Evolutionary conservation across 2,797 vertebrate species (phyloP).

Genomic region (Cyclopterus lumpus): DNA sequence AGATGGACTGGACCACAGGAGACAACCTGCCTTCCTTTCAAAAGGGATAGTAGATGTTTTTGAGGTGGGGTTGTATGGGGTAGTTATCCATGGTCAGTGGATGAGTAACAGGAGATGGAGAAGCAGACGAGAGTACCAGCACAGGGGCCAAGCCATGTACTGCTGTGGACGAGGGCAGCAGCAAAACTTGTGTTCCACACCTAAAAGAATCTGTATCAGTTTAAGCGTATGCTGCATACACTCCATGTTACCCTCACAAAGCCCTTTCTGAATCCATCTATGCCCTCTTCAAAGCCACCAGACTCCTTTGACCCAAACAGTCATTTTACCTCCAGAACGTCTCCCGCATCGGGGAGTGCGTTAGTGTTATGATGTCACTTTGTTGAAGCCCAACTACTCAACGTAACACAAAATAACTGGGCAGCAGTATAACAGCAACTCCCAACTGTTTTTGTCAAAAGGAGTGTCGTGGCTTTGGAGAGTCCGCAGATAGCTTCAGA

Average conservation of each 20-base stretch:
- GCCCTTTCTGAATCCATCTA: not conserved
- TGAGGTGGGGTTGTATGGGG: not conserved
- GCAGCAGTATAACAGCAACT: not conserved
- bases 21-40: conserved; percentile 18
- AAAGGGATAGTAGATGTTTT: not conserved
- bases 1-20: conserved; percentile 24
- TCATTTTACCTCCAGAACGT: too few relatives aligned
- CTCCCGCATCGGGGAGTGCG: too few relatives aligned
- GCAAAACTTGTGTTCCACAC: not conserved
- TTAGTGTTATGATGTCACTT: not conserved
- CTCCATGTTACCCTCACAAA: not conserved
- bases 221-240: not conserved
- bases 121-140: not conserved
- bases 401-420: not conserved
- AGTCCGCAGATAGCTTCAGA: not conserved
- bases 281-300: not conserved
- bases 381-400: not conserved
- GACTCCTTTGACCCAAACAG: not conserved
- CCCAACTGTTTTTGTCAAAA: not conserved
- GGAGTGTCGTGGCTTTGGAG: not conserved
- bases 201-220: not conserved
- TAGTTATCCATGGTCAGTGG: not conserved
- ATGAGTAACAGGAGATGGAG: not conserved
- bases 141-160: not conserved
- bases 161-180: not conserved